Evolutionary conservation across 2,888 invertebrate species (phyloP), one percentile per base, ranked within the genome.

Genomic region (Oscheius sp.): DNA sequence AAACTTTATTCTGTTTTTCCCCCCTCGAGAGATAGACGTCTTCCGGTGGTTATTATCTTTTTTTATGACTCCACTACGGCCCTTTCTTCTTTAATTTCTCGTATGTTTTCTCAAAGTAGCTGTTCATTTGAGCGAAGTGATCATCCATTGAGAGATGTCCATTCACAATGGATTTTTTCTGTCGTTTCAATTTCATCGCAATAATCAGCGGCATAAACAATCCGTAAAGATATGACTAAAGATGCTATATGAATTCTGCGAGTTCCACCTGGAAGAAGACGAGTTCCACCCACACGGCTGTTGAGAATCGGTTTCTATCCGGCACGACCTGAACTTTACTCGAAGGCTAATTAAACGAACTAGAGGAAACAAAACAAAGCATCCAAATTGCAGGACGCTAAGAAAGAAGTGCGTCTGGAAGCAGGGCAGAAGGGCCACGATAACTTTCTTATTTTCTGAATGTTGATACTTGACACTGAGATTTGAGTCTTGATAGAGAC

Each of bases 131-230:
- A n/a, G n/a, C 22, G 54, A 54, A 54, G 20, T 54, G 54, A 2
- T 54, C 54, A 24, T 54, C 36, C 9, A 54, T n/a, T 5, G 54
- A 54, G 20, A 54, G 33, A 2, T 9, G 54, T 1, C n/a, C 30
- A n/a, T 54, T 54, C 20, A 54, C 33, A 5, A 54, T 36, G 1
- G 54, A 54, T 4, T 32, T 54, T 20, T 33, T 32, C 24, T 47
- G 22, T 33, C 32, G 32, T 24, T 20, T 9, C 32, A 54, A 33
- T 17, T 54, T 54, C 33, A 54, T 33, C 54, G 24, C 24, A 2
- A 54, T 54, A 6, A 54, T 54, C 54, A 54, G 12, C 32, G 54
- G 54, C 54, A 54, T 54, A 24, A 54, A 54, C 1, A 54, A 36
- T 5, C 33, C 54, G 33, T 54, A 54, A 4, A 54, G 33, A 33